phyloP scores from a whole-genome alignment of 2,113 vertebrate genomes.

The Hippocampus barbouri region DNA sequence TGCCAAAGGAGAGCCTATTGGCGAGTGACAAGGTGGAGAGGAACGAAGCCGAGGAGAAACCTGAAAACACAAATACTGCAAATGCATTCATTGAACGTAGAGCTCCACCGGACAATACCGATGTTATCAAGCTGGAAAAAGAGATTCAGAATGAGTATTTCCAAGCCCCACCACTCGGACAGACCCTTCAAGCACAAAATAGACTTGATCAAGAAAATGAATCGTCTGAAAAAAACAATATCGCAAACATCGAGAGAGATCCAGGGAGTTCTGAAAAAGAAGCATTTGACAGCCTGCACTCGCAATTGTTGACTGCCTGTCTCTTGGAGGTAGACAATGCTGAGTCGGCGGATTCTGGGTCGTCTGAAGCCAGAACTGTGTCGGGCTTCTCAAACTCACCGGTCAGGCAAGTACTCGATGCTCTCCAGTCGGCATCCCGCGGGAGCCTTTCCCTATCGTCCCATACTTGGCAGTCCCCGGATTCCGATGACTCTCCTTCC shows the following conservation, averaged over 20 bases:
- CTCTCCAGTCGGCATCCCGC: slow-evolving; percentile 58
- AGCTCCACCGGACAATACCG: slow-evolving; percentile 50
- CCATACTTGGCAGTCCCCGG: slow-evolving; percentile 64
- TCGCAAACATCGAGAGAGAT: slow-evolving; percentile 6
- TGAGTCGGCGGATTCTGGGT: slow-evolving; percentile 23
- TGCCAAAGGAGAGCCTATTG: slow-evolving; percentile 8
- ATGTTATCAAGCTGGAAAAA: slow-evolving; percentile 62
- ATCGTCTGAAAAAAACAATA: slow-evolving; percentile 9
- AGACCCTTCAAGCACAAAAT: slow-evolving; percentile 49
- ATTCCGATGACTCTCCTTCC: slow-evolving; percentile 77
- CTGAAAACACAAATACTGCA: slow-evolving; percentile 5
- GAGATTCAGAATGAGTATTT: slow-evolving; percentile 67
- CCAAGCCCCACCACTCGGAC: slow-evolving; percentile 63
- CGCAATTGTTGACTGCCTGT: not conserved
- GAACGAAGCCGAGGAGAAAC: slow-evolving; percentile 11
- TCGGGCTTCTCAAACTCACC: slow-evolving; percentile 55
- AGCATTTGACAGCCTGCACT: not conserved
- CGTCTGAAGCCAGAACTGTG: slow-evolving; percentile 44
- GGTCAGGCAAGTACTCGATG: slow-evolving; percentile 56
- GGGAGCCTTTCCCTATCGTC: slow-evolving; percentile 56
- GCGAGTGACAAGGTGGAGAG: slow-evolving; percentile 23
- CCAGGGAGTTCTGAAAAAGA: slow-evolving; percentile 24
- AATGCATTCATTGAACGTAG: slow-evolving; percentile 44
- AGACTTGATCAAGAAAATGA: slow-evolving; percentile 27
- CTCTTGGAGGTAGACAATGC: slow-evolving; percentile 24